These are phyloP conservation scores for Carterocephalus palaemon DNA, from an alignment of 2,888 invertebrate genomes.

Conservation along the genomic window DNA sequence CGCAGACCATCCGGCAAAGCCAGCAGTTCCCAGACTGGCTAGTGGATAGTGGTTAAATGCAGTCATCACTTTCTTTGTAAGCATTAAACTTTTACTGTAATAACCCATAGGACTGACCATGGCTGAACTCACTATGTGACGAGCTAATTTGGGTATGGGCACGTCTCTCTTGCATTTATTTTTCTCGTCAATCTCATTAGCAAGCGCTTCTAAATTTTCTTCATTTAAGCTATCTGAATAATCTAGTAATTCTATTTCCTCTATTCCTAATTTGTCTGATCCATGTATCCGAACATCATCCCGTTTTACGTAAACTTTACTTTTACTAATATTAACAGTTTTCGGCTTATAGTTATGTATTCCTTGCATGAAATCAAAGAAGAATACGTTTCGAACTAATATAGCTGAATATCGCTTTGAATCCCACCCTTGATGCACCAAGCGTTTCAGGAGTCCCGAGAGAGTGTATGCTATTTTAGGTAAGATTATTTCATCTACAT, in stretches of 20 bases:
- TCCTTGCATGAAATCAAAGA: slow-evolving; percentile 78
- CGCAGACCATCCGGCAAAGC: slow-evolving; percentile 78
- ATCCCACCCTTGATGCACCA: slow-evolving; percentile 61
- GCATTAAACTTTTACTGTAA: slow-evolving; percentile 85
- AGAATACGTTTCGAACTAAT: slow-evolving; percentile 83
- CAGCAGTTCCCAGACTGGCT: slow-evolving; percentile 76
- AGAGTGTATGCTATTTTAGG: slow-evolving; percentile 80
- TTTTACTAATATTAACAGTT: slow-evolving; percentile 40
- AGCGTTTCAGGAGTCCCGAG: slow-evolving; percentile 74
- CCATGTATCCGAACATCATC: slow-evolving; percentile 63
- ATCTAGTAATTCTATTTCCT: slow-evolving; percentile 53
- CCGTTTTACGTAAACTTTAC: slow-evolving; percentile 59
- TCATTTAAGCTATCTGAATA: slow-evolving; percentile 46
- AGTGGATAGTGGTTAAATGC: slow-evolving; percentile 88
- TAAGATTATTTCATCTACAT: slow-evolving; percentile 86
- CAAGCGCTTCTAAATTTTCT: slow-evolving; percentile 36
- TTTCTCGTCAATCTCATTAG: slow-evolving; percentile 37
- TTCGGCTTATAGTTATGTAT: slow-evolving; percentile 42
- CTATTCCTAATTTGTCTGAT: slow-evolving; percentile 43
- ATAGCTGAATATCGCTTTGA: slow-evolving; percentile 78
- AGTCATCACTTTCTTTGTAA: slow-evolving; percentile 81
- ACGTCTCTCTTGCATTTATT: slow-evolving; percentile 53
- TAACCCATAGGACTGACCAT: slow-evolving; percentile 81
- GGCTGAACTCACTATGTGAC: slow-evolving; percentile 75
- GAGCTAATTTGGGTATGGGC: slow-evolving; percentile 63